These are phyloP conservation scores for Plutella xylostella DNA, from an alignment of 2,888 invertebrate genomes.

Conservation along the genomic window DNA sequence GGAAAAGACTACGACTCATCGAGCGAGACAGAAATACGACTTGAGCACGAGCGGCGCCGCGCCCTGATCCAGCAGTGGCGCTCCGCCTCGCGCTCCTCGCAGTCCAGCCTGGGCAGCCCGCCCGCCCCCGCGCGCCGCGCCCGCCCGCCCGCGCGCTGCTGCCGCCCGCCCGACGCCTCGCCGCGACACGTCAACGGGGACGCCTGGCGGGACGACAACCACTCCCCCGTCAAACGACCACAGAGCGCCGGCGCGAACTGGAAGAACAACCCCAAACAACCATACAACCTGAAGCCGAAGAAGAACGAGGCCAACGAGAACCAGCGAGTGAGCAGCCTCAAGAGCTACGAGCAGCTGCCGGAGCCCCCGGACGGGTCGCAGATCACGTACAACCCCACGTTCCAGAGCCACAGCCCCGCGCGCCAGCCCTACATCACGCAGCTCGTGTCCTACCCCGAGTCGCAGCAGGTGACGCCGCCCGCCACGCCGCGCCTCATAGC, in stretches of 20 bases:
- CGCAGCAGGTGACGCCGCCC: conserved; percentile 58
- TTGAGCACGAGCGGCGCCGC: conserved; percentile 76
- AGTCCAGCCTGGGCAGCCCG: conserved; percentile 40
- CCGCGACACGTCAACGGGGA: conserved; percentile 49
- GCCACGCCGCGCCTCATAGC: conserved; percentile 58
- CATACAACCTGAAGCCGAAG: conserved; percentile 49
- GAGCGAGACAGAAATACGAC: conserved; percentile 78
- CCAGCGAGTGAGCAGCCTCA: conserved; percentile 35
- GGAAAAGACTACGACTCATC: conserved; percentile 86
- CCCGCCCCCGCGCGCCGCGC: conserved; percentile 49
- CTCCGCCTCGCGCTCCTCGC: conserved; percentile 72
- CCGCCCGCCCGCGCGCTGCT: conserved; percentile 38
- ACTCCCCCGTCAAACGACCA: conserved; percentile 57
- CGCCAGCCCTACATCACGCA: conserved; percentile 64
- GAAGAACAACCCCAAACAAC: conserved; percentile 56
- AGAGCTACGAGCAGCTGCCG: conserved; percentile 31
- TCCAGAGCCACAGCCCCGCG: conserved; percentile 64
- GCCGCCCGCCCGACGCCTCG: conserved; percentile 50
- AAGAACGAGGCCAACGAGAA: conserved; percentile 45
- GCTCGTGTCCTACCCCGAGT: conserved; percentile 58
- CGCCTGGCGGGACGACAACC: conserved; percentile 44
- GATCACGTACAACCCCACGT: conserved; percentile 63
- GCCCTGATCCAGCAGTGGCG: conserved; percentile 82
- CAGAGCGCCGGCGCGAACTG: conserved; percentile 56
- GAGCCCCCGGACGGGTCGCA: conserved; percentile 51